Conservation (phyloP, 1,140 invertebrate genomes). For the Meloidogyne chitwoodi region DNA sequence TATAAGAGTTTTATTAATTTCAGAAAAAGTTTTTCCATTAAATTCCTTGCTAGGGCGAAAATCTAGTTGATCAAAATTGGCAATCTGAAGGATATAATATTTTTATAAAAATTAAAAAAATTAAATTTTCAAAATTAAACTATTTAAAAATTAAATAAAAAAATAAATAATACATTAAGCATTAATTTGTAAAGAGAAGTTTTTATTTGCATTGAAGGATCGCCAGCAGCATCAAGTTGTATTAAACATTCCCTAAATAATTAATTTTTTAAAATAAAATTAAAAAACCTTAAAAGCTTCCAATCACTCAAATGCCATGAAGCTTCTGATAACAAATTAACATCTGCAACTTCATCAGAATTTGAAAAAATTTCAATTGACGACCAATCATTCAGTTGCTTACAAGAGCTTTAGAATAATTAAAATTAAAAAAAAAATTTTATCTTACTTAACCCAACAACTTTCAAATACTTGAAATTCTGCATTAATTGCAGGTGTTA, state of each 20-base stretch:
- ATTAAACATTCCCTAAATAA: conserved; percentile 14
- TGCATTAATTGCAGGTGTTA: conserved; percentile 15
- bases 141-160: not conserved
- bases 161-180: conserved; percentile 13
- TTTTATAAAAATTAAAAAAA: not conserved
- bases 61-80: conserved; percentile 6
- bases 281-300: conserved; percentile 10
- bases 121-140: not conserved
- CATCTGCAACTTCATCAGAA: conserved; percentile 29
- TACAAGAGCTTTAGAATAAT: conserved; percentile 26
- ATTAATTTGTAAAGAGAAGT: conserved; percentile 29
- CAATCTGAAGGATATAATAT: not conserved
- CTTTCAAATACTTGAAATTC: conserved; percentile 31
- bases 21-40: conserved; percentile 21
- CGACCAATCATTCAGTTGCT: conserved; percentile 41
- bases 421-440: not conserved
- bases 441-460: conserved; percentile 27
- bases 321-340: conserved; percentile 25
- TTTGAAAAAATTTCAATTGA: conserved; percentile 31
- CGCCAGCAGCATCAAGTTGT: conserved; percentile 28
- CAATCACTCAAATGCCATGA: conserved; percentile 40
- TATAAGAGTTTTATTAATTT: conserved; percentile 33
- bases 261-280: not conserved
- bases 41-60: conserved; percentile 22
- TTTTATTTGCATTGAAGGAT: conserved; percentile 21